A percentile compares a stretch with the other conserved stretches of the same genome.
These are phyloP conservation scores for Caenorhabditis elegans DNA, from an alignment of 1,140 invertebrate genomes.

Conservation along the genomic window DNA sequence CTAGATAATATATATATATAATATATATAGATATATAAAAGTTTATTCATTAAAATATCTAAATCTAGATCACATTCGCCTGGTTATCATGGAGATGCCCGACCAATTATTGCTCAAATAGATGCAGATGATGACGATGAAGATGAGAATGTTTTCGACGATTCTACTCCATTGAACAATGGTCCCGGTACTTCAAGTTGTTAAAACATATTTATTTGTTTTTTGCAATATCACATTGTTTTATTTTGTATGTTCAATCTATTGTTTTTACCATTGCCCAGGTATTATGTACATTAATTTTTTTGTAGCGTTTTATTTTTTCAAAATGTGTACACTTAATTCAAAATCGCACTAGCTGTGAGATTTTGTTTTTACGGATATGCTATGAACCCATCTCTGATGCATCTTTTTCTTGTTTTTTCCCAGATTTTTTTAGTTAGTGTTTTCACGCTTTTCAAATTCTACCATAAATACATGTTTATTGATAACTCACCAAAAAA, in stretches of 20 bases:
- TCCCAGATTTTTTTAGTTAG: background rate
- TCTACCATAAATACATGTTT: background rate
- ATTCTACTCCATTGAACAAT: background rate
- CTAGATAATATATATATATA: too few relatives aligned
- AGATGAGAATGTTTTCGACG: background rate
- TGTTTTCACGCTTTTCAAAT: background rate
- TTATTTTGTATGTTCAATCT: too few relatives aligned
- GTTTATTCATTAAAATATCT: too few relatives aligned
- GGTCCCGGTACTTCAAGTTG: background rate
- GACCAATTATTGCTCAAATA: background rate
- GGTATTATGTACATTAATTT: too few relatives aligned
- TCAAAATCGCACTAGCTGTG: background rate
- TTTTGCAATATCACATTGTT: too few relatives aligned
- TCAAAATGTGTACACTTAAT: background rate
- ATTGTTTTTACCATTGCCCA: too few relatives aligned
- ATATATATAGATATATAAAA: too few relatives aligned
- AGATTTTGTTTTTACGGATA: conserved; percentile 6
- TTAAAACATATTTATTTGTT: too few relatives aligned
- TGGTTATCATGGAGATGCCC: background rate
- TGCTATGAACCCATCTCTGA: conserved; percentile 9
- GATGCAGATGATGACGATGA: background rate
- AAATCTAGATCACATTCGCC: background rate
- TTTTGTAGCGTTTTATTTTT: too few relatives aligned
- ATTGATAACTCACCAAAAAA: too few relatives aligned
- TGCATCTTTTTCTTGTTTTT: background rate